These are phyloP conservation scores for Hystrix brachyura DNA, from an alignment of 2,113 vertebrate genomes.

Conservation along the genomic window DNA sequence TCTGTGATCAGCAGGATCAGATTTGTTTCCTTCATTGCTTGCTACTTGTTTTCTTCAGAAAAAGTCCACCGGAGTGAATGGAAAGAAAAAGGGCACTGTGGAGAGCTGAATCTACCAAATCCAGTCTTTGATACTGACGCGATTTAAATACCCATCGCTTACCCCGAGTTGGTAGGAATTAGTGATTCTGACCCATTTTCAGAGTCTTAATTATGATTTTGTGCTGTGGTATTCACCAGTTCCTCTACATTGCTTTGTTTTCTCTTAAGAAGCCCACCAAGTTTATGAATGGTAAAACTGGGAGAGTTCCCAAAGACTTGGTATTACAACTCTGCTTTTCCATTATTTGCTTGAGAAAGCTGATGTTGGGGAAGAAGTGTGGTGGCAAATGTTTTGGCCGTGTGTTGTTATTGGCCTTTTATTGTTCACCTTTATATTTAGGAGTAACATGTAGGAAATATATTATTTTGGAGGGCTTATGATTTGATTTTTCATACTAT, in stretches of 20 bases:
- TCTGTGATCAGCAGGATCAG: neutral
- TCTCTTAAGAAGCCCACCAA: neutral
- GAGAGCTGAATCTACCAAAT: neutral
- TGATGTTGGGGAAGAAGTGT: neutral
- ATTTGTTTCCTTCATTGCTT: neutral
- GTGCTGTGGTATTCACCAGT: neutral
- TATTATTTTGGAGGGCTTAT: neutral
- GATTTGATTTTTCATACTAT: neutral
- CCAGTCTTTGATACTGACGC: neutral
- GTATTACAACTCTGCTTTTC: neutral
- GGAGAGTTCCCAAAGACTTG: neutral
- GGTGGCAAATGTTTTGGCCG: neutral
- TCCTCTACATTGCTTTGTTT: neutral
- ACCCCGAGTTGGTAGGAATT: neutral
- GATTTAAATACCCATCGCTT: fast-evolving
- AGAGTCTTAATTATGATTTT: neutral
- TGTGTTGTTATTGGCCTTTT: neutral
- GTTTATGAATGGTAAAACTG: neutral
- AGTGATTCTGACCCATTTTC: neutral
- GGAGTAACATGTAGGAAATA: neutral
- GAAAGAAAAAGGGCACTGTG: neutral
- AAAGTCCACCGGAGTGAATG: neutral
- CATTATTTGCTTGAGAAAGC: neutral
- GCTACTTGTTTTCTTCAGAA: neutral
- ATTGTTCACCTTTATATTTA: neutral